Conservation (phyloP, 1,140 invertebrate genomes). For the Platorchestia sp. region DNA sequence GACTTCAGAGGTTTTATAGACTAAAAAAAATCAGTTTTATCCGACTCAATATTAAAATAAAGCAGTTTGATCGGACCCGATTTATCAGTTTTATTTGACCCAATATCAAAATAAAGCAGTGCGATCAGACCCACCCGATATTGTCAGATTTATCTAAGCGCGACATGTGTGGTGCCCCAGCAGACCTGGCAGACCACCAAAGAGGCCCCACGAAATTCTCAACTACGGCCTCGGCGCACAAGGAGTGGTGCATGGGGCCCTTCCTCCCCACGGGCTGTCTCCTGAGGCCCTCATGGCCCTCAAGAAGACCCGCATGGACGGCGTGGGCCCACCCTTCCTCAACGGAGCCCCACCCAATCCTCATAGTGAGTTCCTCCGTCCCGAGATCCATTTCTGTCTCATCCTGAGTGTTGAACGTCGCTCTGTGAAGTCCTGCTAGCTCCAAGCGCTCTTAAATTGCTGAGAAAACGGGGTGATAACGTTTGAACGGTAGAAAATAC, state of each 20-base stretch:
- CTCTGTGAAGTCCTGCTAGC: too few relatives aligned
- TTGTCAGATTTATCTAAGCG: neutral
- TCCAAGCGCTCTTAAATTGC: too few relatives aligned
- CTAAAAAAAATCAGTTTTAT: too few relatives aligned
- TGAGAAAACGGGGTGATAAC: too few relatives aligned
- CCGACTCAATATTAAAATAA: too few relatives aligned
- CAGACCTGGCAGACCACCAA: slow-evolving; percentile 58
- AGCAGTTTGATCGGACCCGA: too few relatives aligned
- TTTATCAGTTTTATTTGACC: too few relatives aligned
- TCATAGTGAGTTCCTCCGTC: slow-evolving; percentile 28
- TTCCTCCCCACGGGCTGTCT: slow-evolving; percentile 54
- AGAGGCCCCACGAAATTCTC: slow-evolving; percentile 58
- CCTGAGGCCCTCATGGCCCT: slow-evolving; percentile 58
- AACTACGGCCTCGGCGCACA: slow-evolving; percentile 47
- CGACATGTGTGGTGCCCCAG: neutral
- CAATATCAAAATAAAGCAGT: too few relatives aligned
- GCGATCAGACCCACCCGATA: too few relatives aligned
- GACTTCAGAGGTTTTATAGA: too few relatives aligned
- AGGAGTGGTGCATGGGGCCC: slow-evolving; percentile 35
- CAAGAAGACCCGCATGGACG: slow-evolving; percentile 57
- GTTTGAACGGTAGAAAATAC: too few relatives aligned
- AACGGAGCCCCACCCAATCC: slow-evolving; percentile 49
- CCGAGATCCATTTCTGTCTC: neutral
- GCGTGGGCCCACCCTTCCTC: slow-evolving; percentile 55
- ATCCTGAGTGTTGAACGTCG: too few relatives aligned